Conservation (phyloP, 2,888 invertebrate species). For the Rotaria macrura region DNA sequence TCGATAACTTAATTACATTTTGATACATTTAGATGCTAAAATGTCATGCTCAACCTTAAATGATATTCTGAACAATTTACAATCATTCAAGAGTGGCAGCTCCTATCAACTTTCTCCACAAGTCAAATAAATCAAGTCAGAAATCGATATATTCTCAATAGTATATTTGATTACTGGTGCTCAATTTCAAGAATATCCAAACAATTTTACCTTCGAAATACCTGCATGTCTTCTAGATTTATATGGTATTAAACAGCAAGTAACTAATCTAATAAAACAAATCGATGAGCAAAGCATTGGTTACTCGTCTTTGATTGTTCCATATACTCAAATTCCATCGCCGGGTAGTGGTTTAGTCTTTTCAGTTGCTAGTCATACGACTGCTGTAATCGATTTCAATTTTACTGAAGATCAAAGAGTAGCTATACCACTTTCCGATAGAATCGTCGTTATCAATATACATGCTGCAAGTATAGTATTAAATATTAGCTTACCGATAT, state of each 20-base stretch:
- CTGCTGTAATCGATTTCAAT: not conserved
- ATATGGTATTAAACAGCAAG: not conserved
- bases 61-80: too few relatives aligned
- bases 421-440: not conserved
- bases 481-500: not conserved
- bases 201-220: not conserved
- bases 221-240: not conserved
- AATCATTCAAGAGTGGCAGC: too few relatives aligned
- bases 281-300: not conserved
- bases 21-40: too few relatives aligned
- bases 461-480: not conserved
- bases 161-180: not conserved
- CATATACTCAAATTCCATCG: not conserved
- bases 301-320: not conserved
- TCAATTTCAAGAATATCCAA: slow-evolving; percentile 5
- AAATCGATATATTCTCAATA: not conserved
- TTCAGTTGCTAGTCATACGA: not conserved
- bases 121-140: not conserved
- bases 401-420: not conserved
- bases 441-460: not conserved
- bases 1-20: too few relatives aligned
- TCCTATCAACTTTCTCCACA: too few relatives aligned
- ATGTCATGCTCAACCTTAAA: too few relatives aligned
- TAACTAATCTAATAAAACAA: slow-evolving; percentile 23
- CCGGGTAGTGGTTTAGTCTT: slow-evolving; percentile 17